Evolutionary conservation across 92 coral and sea anemone genomes (phyloP), one percentile per base, ranked within the genome.

Genomic region (Ricordea florida): DNA sequence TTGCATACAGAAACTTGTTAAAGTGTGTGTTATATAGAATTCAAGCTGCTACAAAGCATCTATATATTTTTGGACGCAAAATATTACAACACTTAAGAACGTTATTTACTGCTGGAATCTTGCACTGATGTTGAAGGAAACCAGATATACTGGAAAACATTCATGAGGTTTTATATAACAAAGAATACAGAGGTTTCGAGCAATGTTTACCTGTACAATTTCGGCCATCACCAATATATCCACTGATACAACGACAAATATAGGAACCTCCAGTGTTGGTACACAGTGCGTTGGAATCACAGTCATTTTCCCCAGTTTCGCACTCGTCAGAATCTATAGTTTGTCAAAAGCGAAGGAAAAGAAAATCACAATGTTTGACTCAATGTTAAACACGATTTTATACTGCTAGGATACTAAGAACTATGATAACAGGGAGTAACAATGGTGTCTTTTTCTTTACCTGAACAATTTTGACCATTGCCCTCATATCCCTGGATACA

Each of bases 281-380:
- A 34, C 88, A 87, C 22, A 57, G 33, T 1, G 92, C 88, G 25
- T 65, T 69, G 3, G 25, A 0, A 55, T 75, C 70, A 32, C 92
- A 87, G 26, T 21, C 31, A 25, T 59, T 58, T 17, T 21, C 9
- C 6, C 41, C 80, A 13, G 68, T 37, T n/a, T 21, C 37, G 26
- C 92, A 87, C 46, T 82, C 84, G 22, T 87, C 81, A 10, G 29
- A 30, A 24, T 82, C 89, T 87, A 40, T 23, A 23, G 40, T n/a
- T n/a, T n/a, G n/a, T n/a, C n/a, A n/a, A n/a, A n/a, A n/a, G n/a
- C n/a, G n/a, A n/a, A n/a, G n/a, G n/a, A n/a, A n/a, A n/a, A n/a
- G n/a, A n/a, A n/a, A n/a, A n/a, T n/a, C n/a, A n/a, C n/a, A n/a
- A n/a, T n/a, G n/a, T n/a, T n/a, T n/a, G n/a, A n/a, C n/a, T n/a